Conservation (phyloP, 1,140 invertebrate species). For the Psilanteris sp. region DNA sequence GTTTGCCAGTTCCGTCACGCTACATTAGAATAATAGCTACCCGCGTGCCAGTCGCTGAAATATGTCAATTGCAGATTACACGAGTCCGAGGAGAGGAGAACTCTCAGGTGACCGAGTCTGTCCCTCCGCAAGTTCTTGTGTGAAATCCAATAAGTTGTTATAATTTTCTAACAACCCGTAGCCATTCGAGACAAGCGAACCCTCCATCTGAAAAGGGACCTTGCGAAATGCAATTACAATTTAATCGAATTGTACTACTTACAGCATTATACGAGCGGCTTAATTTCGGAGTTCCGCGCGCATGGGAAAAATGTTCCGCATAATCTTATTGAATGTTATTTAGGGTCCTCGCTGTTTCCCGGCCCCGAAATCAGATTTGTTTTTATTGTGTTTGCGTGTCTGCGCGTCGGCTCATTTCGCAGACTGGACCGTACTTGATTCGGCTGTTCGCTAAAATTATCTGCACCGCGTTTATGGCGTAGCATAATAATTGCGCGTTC, state of each 20-base stretch:
- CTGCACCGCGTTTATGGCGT: too few species aligned
- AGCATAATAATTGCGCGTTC: too few species aligned
- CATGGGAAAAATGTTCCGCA: slow-evolving; percentile 39
- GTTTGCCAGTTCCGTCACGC: slow-evolving; percentile 50
- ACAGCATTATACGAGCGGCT: slow-evolving; percentile 44
- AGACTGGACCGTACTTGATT: too few species aligned
- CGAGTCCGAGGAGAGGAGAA: slow-evolving; percentile 37
- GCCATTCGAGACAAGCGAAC: slow-evolving; percentile 45
- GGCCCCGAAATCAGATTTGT: slow-evolving; percentile 15
- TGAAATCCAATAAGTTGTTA: slow-evolving; percentile 57
- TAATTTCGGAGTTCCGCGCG: slow-evolving; percentile 18
- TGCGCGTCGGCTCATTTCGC: too few species aligned
- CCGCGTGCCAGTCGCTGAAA: slow-evolving; percentile 51
- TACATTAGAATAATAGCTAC: slow-evolving; percentile 56
- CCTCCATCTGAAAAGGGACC: not conserved
- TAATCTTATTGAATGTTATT: slow-evolving; percentile 50
- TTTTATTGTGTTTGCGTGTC: slow-evolving; percentile 35
- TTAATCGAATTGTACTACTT: slow-evolving; percentile 55
- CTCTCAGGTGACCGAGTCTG: slow-evolving; percentile 55
- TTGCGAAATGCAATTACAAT: slow-evolving; percentile 42
- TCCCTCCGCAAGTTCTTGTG: slow-evolving; percentile 19
- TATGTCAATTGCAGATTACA: slow-evolving; percentile 65
- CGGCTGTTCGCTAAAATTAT: too few species aligned
- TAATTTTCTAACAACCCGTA: slow-evolving; percentile 44
- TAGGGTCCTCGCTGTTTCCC: slow-evolving; percentile 25